Base-by-base conservation (phyloP, 2,797 vertebrate species). In the Protosalanx chinensis region DNA sequence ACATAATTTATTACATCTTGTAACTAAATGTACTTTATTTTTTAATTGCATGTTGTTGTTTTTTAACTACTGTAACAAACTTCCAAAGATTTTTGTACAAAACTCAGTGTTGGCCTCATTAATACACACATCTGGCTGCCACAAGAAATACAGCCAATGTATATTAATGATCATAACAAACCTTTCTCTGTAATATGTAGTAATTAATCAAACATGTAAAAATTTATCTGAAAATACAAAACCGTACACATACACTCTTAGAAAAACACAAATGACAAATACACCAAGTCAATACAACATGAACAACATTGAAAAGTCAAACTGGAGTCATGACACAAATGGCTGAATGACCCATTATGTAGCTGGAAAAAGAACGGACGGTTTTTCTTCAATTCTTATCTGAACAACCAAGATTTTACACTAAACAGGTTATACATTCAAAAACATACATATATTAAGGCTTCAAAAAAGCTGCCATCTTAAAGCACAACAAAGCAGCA, bases 391-490 rank as follows among this genome's bases (percentile, higher is more conserved):
- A 12, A 46, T 46, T 46, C 7, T 46, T 46, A 46, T 37, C 35
- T 37, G 35, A 37, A 6, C 33, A 35, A 35, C 33, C 33, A 35
- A 35, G 33, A 10, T 61, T 62, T 69, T 46, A 65, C 49, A 79
- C 29, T 27, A 64, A 16, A 72, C 60, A 68, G 35, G 18, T 65
- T 32, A 53, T 32, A 65, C 35, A 75, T 29, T 20, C 46, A 32
- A 6, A n/a, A 33, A 58, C 56, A 72, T 13, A 51, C 49, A 49
- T 41, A 33, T 4, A 30, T 51, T 15, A 65, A 58, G 32, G 41
- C 49, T 41, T 30, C 35, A 49, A 72, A 79, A 78, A 63, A 87
- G 86, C 87, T 88, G 87, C 84, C 85, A 70, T 78, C 73, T 60
- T 6, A 67, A 64, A 76, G 72, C 27, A 58, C 79, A n/a, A 74